Conservation (phyloP, 1,140 invertebrate genomes). For the Nasonia vitripennis region DNA sequence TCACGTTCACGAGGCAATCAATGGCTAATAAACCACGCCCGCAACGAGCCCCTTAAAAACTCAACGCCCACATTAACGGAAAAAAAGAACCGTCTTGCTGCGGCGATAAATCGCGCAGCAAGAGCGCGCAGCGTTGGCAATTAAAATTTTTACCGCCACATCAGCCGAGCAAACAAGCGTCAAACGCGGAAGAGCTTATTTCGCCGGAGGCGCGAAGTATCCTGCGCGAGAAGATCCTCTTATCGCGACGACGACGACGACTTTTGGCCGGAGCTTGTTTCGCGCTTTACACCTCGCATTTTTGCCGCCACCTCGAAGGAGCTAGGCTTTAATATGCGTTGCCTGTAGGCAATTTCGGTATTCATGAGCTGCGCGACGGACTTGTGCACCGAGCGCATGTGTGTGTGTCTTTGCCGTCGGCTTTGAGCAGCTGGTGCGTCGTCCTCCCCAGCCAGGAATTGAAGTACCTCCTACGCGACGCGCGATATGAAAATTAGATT, state of each 20-base stretch:
- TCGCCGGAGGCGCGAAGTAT: neutral
- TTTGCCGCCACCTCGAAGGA: neutral
- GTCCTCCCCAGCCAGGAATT: too few species aligned
- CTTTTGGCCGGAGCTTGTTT: neutral
- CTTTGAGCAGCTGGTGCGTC: too few species aligned
- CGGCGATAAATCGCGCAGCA: neutral
- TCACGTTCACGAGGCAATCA: neutral
- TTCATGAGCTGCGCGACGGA: neutral
- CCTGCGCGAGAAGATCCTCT: neutral
- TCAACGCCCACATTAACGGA: too few species aligned
- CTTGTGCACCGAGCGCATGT: too few species aligned
- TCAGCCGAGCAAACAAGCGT: neutral
- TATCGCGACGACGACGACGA: neutral
- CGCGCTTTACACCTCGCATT: neutral
- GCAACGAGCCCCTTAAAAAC: neutral
- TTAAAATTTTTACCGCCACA: neutral
- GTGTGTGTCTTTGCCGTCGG: too few species aligned
- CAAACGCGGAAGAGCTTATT: neutral
- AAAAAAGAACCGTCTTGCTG: neutral
- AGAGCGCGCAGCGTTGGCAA: neutral
- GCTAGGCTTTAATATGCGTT: neutral
- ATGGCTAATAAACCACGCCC: neutral
- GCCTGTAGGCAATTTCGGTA: neutral
- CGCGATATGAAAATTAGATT: too few species aligned
- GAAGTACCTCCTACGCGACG: too few species aligned